Conservation (phyloP, 2,797 vertebrate genomes). For the Urocyon cinereoargenteus region DNA sequence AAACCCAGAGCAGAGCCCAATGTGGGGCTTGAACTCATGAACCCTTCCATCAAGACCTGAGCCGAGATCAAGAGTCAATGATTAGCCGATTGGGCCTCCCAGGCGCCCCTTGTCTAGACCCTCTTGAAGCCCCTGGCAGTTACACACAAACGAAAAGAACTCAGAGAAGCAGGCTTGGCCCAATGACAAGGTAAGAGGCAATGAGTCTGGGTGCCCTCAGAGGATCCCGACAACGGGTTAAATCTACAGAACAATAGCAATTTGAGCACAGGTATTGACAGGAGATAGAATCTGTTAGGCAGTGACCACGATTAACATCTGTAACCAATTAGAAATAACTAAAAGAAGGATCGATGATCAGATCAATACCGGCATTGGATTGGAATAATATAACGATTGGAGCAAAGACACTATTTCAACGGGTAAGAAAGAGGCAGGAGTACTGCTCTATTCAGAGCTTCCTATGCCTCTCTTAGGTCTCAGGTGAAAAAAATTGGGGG, state of each 20-base stretch:
- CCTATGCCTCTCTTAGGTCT: not conserved
- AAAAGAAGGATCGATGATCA: not conserved
- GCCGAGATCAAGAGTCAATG: not conserved
- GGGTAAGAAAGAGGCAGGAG: not conserved
- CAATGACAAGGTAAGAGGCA: not conserved
- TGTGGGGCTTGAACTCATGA: not conserved
- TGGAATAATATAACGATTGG: not conserved
- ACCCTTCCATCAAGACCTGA: not conserved
- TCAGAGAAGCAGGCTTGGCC: not conserved
- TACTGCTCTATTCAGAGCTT: not conserved
- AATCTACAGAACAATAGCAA: not conserved
- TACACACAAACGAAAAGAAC: not conserved
- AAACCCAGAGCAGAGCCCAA: not conserved
- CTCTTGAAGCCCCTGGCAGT: not conserved
- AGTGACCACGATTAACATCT: conserved; percentile 20
- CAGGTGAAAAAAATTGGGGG: not conserved
- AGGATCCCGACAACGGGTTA: not conserved
- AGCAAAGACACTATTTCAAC: not conserved
- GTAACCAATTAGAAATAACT: conserved; percentile 52
- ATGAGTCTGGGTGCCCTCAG: not conserved
- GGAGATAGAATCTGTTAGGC: not conserved
- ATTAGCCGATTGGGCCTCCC: not conserved
- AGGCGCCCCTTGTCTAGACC: not conserved
- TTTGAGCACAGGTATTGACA: not conserved
- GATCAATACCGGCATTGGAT: not conserved